These are phyloP conservation scores for Nysson spinosus DNA, from an alignment of 2,888 invertebrate species.

Conservation along the genomic window DNA sequence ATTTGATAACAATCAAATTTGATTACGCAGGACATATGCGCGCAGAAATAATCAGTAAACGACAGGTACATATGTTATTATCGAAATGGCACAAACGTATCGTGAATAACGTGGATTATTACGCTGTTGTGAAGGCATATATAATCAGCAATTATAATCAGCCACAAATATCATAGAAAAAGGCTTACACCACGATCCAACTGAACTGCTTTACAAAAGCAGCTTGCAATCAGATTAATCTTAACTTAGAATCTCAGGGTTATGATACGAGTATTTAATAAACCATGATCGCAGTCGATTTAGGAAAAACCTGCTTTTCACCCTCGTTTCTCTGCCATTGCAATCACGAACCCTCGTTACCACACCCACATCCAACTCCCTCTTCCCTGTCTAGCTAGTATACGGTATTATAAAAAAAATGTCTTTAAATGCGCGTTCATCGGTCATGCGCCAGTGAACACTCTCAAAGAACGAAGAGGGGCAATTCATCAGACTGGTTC, in stretches of 20 bases:
- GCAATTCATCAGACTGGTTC: conserved; percentile 41
- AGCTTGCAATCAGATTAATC: conserved; percentile 24
- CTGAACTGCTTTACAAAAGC: no score
- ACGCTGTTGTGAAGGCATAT: no score
- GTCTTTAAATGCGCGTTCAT: conserved; percentile 46
- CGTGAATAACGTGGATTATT: no score
- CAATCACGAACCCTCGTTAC: conserved; percentile 19
- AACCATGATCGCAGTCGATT: conserved; percentile 30
- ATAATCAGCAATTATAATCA: no score
- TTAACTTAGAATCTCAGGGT: conserved; percentile 11
- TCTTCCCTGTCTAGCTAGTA: background rate
- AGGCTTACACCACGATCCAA: no score
- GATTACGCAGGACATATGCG: conserved; percentile 7
- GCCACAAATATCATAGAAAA: no score
- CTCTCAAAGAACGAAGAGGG: conserved; percentile 45
- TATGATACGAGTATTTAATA: conserved; percentile 31
- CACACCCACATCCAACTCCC: conserved; percentile 12
- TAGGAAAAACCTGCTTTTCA: conserved; percentile 9
- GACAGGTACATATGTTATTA: background rate
- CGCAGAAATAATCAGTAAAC: conserved; percentile 9
- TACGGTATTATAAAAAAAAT: conserved; percentile 28
- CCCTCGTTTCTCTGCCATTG: background rate
- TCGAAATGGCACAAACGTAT: no score
- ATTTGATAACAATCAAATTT: conserved; percentile 38
- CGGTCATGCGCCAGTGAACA: conserved; percentile 48